phyloP scores from a whole-genome alignment of 2,888 invertebrate genomes.

The Folsomia candida region DNA sequence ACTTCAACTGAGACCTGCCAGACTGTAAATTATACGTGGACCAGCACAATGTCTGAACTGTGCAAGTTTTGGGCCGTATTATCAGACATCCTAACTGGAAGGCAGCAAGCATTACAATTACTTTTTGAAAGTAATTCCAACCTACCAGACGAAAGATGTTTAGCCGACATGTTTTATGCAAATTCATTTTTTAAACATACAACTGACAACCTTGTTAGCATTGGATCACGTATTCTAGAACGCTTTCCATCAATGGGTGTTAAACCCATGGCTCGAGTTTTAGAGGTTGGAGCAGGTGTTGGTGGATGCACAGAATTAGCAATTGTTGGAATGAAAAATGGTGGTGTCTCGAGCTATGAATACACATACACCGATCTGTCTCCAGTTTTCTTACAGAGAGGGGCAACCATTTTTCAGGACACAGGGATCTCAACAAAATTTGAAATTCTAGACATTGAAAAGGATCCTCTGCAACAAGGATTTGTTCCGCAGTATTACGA shows the following conservation, averaged over 20 bases:
- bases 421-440: constrained; percentile 23
- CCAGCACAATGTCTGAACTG: too few relatives aligned
- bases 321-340: constrained; percentile 13
- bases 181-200: background rate
- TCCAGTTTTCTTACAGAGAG: constrained; percentile 25
- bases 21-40: too few relatives aligned
- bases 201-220: background rate
- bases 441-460: constrained; percentile 30
- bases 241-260: background rate
- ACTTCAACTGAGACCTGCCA: too few relatives aligned
- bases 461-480: constrained; percentile 31
- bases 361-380: constrained; percentile 27
- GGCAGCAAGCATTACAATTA: background rate
- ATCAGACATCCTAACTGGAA: background rate
- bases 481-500: constrained; percentile 27
- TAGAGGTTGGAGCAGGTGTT: constrained; percentile 33
- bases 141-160: background rate
- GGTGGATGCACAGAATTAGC: constrained; percentile 22
- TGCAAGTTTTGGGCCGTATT: background rate
- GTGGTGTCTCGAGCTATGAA: constrained; percentile 11
- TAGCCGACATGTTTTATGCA: background rate
- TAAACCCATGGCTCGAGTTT: background rate
- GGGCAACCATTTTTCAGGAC: constrained; percentile 26
- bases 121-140: background rate
- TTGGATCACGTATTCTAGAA: background rate